Percentiles rank a stretch among this genome's conserved stretches.
Evolutionary conservation across 2,797 vertebrate species (phyloP).

Genomic region (Enteromius unitaeniatus): DNA sequence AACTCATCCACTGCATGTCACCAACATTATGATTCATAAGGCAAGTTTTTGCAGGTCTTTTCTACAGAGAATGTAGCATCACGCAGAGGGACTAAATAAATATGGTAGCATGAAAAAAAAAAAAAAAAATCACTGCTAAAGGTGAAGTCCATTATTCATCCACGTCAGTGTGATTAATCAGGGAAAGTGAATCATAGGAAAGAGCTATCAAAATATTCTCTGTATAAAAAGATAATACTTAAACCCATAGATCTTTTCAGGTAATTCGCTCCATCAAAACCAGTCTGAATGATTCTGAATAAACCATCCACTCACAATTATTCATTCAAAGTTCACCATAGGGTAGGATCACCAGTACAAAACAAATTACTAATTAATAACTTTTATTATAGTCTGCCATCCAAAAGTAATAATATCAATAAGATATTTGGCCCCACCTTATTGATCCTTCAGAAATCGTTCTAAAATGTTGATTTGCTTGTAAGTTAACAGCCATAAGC

Average conservation of each 20-base stretch:
- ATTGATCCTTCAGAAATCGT: too few species aligned
- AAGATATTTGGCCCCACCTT: neutral
- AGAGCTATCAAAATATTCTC: neutral
- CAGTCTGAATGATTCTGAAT: neutral
- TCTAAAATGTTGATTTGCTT: neutral
- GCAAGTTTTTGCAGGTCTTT: slow-evolving; percentile 26
- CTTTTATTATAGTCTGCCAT: neutral
- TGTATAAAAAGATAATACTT: neutral
- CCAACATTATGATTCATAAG: slow-evolving; percentile 29
- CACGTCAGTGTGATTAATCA: neutral
- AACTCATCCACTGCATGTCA: slow-evolving; percentile 8
- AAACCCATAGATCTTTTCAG: neutral
- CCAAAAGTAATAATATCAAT: neutral
- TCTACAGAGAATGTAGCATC: neutral
- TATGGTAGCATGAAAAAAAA: neutral
- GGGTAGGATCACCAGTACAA: neutral
- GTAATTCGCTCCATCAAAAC: neutral
- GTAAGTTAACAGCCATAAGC: neutral
- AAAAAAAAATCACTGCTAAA: neutral
- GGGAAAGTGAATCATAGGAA: neutral
- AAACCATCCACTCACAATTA: neutral
- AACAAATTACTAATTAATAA: neutral
- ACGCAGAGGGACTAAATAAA: slow-evolving; percentile 3
- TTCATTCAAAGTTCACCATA: neutral
- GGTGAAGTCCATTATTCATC: slow-evolving; percentile 3